These are phyloP conservation scores for Hyposoter dolosus DNA, from an alignment of 2,888 invertebrate genomes.

Conservation along the genomic window DNA sequence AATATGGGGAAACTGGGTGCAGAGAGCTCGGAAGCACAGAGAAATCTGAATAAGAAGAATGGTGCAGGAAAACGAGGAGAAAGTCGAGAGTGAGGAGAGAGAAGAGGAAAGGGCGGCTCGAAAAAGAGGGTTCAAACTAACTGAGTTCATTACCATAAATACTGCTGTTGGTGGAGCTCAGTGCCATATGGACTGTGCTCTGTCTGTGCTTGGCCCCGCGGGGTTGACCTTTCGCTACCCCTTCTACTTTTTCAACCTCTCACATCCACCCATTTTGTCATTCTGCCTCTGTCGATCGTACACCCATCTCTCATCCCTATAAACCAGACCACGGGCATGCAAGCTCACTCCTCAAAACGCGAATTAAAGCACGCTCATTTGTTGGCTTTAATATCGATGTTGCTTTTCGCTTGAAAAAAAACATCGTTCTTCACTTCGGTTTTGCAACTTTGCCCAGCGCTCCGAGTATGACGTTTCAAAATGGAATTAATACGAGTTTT, in stretches of 20 bases:
- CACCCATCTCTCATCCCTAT: slow-evolving; percentile 31
- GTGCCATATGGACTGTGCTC: slow-evolving; percentile 72
- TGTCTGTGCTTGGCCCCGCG: slow-evolving; percentile 63
- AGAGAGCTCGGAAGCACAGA: slow-evolving; percentile 49
- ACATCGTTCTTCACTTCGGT: not conserved
- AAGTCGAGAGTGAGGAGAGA: slow-evolving; percentile 54
- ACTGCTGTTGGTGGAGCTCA: slow-evolving; percentile 73
- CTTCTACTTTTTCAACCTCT: slow-evolving; percentile 38
- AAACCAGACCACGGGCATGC: slow-evolving; percentile 45
- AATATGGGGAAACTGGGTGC: slow-evolving; percentile 12
- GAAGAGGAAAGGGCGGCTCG: slow-evolving; percentile 55
- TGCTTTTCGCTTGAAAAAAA: slow-evolving; percentile 50
- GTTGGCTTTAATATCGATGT: slow-evolving; percentile 76
- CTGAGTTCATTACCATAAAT: slow-evolving; percentile 82
- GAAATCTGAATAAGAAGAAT: slow-evolving; percentile 66
- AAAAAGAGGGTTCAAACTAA: slow-evolving; percentile 77
- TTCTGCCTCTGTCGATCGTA: slow-evolving; percentile 41
- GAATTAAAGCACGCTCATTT: slow-evolving; percentile 75
- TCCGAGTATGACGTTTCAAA: slow-evolving; percentile 15
- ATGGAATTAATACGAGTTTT: slow-evolving; percentile 8
- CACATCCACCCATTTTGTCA: slow-evolving; percentile 40
- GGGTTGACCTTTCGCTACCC: slow-evolving; percentile 65
- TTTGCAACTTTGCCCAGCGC: not conserved
- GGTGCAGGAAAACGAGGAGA: slow-evolving; percentile 50
- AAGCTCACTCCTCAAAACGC: slow-evolving; percentile 50